Evolutionary conservation across 2,797 vertebrate genomes (phyloP), one percentile per base, ranked within the genome.

Genomic region (Tokudaia muenninki): DNA sequence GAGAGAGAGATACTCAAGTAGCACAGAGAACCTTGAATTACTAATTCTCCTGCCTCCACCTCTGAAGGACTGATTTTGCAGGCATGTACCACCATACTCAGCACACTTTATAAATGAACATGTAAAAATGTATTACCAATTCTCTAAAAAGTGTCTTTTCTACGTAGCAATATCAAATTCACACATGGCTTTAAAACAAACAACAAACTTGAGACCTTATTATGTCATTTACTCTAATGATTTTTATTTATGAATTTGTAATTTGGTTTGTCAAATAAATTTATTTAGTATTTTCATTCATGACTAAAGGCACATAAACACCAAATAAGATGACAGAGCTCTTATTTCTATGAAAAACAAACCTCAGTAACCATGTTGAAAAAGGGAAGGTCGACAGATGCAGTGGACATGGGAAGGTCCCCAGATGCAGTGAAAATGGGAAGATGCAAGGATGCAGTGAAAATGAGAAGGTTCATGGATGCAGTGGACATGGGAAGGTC

Each of bases 291-390:
- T 77, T 91, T 31, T 63, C 0, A 79, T 88, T 87, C 13, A 37
- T 31, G 19, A 22, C 82, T 87, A 74, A 87, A 83, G 22, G 1
- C 8, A 44, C 37, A 83, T 72, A 59, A 57, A 52, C 75, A 19
- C 16, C 67, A 26, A 83, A 75, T n/a, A 50, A 4, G 12, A 92
- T 16, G 92, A 81, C 0, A 72, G 26, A 26, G 1, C 3, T 80
- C 65, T 96, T 77, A 86, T 65, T 88, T 72, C 34, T 92, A 31
- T 88, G 31, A 52, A 80, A 90, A 86, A 31, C 6, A 65, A 93
- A 59, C 0, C 57, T 79, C 88, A 89, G 26, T 75, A 63, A 79
- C 12, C 24, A 34, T 84, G 52, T 82, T 55, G 94, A 72, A 94
- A 89, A 57, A n/a, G 31, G 70, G 91, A 93, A 86, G 83, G 52